These are phyloP conservation scores for Camarhynchus parvulus DNA, from an alignment of 2,113 vertebrate species.

Conservation along the genomic window DNA sequence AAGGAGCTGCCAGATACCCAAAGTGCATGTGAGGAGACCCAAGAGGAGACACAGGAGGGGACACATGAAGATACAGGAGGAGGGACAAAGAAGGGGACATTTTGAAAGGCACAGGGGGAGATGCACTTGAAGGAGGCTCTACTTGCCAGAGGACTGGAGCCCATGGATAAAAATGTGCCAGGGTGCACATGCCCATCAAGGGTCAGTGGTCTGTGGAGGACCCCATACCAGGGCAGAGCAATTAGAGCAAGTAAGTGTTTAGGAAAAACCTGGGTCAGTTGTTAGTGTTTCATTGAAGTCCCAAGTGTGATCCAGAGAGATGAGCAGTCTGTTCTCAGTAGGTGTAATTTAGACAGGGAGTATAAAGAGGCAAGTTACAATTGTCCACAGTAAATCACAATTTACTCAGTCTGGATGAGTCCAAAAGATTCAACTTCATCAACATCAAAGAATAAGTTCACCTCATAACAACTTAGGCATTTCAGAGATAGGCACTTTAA, in stretches of 20 bases:
- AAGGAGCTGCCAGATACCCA: not conserved
- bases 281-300: not conserved
- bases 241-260: too few relatives aligned
- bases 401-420: not conserved
- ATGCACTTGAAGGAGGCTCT: not conserved
- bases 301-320: not conserved
- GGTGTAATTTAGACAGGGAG: not conserved
- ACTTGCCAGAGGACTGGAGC: not conserved
- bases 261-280: too few relatives aligned
- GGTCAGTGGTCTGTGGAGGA: not conserved
- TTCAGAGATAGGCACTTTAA: not conserved
- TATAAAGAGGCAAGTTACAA: not conserved
- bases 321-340: not conserved
- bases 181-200: accelerated
- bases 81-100: not conserved
- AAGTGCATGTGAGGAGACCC: not conserved
- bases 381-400: not conserved
- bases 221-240: not conserved
- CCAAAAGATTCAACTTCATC: not conserved
- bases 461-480: not conserved
- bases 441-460: not conserved
- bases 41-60: not conserved
- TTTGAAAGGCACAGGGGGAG: accelerated
- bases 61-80: not conserved
- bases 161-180: not conserved